A percentile compares a stretch with the other conserved stretches of the same genome.
Conservation (phyloP, 2,113 vertebrate genomes). For the Lophotis ruficrista region DNA sequence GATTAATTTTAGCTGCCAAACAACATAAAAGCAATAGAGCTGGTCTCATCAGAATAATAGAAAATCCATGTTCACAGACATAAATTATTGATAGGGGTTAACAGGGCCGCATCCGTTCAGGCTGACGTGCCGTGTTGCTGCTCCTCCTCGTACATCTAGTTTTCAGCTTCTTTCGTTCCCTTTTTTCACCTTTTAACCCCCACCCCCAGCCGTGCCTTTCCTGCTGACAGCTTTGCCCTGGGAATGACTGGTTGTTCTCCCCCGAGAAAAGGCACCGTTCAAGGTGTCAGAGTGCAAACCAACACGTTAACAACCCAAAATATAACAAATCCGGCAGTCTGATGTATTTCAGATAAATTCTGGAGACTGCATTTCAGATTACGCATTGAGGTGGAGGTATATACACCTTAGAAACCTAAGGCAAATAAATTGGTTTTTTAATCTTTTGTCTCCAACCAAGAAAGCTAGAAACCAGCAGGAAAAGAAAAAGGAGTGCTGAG, state of each 20-base stretch:
- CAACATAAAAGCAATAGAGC: background rate
- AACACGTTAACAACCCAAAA: background rate
- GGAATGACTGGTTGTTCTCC: background rate
- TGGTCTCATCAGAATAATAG: background rate
- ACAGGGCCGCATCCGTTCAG: background rate
- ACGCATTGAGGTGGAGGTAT: background rate
- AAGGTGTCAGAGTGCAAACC: background rate
- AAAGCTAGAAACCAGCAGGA: background rate
- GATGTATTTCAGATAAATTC: background rate
- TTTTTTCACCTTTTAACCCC: background rate
- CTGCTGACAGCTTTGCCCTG: background rate
- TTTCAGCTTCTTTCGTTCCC: background rate
- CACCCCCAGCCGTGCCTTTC: background rate
- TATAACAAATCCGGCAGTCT: background rate
- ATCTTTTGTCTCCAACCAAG: background rate
- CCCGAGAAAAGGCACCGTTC: background rate
- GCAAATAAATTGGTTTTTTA: background rate
- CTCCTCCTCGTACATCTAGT: background rate
- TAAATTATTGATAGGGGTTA: slow-evolving; percentile 26
- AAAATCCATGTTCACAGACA: slow-evolving; percentile 9
- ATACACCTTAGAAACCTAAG: background rate
- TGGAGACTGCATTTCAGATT: background rate
- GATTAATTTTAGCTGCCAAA: background rate
- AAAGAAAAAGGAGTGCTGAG: background rate
- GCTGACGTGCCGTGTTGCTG: background rate